Evolutionary conservation across 2,113 vertebrate genomes (phyloP).

Genomic region (Nycticorax nycticorax): DNA sequence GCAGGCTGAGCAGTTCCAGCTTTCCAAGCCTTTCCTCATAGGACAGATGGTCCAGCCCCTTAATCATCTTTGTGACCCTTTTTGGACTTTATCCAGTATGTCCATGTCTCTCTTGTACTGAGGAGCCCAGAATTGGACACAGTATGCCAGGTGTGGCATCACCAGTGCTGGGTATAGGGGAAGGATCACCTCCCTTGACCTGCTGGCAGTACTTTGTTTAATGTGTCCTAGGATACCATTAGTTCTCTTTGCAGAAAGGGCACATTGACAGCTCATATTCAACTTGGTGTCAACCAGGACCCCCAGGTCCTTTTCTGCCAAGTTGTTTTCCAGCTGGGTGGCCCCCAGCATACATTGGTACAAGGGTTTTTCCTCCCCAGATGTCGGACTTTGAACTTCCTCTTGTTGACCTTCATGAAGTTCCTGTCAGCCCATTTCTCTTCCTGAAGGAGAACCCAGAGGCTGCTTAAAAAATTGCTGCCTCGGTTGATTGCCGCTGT

Average conservation of each 20-base stretch:
- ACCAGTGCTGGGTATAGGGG: background rate
- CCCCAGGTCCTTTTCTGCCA: background rate
- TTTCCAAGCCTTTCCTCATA: background rate
- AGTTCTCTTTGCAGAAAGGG: background rate
- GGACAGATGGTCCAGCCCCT: background rate
- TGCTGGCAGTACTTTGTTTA: background rate
- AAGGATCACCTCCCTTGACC: background rate
- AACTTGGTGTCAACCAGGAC: fast-evolving
- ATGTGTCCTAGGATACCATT: background rate
- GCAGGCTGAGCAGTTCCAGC: background rate
- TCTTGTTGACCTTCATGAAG: background rate
- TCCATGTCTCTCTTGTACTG: background rate
- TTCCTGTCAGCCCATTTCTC: background rate
- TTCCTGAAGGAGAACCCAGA: background rate
- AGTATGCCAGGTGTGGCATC: background rate
- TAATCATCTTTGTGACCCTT: background rate
- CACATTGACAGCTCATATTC: background rate
- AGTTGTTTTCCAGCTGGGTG: background rate
- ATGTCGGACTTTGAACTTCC: background rate
- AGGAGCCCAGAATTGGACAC: background rate
- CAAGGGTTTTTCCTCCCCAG: background rate
- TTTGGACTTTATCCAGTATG: background rate
- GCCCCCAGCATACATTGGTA: fast-evolving
- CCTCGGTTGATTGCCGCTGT: background rate
- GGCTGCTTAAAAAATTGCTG: background rate